Conservation (phyloP, 2,113 vertebrate species). For the Raja brachyura region DNA sequence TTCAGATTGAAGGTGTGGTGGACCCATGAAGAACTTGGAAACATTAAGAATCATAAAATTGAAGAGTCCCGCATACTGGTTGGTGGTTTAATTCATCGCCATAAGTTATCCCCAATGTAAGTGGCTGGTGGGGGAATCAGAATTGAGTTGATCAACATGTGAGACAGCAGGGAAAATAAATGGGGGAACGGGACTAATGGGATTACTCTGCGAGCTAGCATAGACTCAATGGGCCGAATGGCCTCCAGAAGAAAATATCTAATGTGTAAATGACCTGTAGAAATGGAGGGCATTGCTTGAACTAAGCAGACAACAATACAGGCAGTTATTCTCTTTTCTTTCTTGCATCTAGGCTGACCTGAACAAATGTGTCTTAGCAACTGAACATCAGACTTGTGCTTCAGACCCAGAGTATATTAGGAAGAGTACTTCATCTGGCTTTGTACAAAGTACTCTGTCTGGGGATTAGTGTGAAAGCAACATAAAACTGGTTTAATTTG, state of each 20-base stretch:
- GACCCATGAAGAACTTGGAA: neutral
- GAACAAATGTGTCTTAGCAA: neutral
- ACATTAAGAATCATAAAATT: neutral
- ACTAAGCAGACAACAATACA: neutral
- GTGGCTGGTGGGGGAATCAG: no score
- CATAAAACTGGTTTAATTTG: slow-evolving; percentile 19
- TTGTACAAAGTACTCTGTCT: slow-evolving; percentile 17
- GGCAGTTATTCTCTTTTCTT: neutral
- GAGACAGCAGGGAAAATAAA: no score
- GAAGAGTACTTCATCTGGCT: neutral
- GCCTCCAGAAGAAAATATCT: no score
- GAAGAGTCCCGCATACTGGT: neutral
- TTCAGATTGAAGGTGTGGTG: neutral
- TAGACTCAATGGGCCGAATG: no score
- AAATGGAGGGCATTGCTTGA: neutral
- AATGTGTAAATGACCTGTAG: no score
- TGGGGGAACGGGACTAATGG: no score
- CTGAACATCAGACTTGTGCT: neutral
- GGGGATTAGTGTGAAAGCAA: neutral
- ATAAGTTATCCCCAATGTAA: no score
- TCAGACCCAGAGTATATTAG: neutral
- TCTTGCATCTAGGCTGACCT: neutral
- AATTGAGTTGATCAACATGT: no score
- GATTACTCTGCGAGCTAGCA: no score
- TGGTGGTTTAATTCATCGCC: no score